phyloP scores from a whole-genome alignment of 1,140 invertebrate species.

The Zaprionus nigranus region DNA sequence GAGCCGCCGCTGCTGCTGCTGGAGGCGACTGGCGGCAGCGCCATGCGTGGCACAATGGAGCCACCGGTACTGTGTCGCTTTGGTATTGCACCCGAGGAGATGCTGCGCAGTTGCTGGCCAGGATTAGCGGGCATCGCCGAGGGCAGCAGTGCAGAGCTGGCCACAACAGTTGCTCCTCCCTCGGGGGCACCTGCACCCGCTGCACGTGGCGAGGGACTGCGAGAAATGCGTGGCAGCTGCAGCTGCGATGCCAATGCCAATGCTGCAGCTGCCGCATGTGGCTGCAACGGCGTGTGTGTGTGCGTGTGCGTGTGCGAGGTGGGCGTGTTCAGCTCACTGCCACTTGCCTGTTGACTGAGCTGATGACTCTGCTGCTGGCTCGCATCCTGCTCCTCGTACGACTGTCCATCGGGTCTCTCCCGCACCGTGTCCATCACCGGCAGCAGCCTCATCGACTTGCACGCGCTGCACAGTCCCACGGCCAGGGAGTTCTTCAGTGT shows the following conservation, averaged over 20 bases:
- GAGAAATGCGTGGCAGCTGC: constrained; percentile 51
- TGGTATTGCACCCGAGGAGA: constrained; percentile 71
- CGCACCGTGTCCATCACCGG: constrained; percentile 65
- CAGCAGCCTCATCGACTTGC: constrained; percentile 86
- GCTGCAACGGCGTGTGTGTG: not conserved
- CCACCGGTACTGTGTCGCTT: constrained; percentile 83
- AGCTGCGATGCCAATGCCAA: not conserved
- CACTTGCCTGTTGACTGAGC: constrained; percentile 13
- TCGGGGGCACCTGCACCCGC: constrained; percentile 7
- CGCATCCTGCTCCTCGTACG: constrained; percentile 63
- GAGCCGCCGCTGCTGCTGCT: constrained; percentile 22
- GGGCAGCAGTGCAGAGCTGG: constrained; percentile 5
- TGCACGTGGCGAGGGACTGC: constrained; percentile 63
- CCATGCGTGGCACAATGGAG: constrained; percentile 63
- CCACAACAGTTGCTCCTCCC: not conserved
- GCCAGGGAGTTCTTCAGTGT: constrained; percentile 93
- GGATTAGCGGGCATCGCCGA: not conserved
- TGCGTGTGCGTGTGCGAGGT: not conserved
- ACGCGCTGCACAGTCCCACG: constrained; percentile 90
- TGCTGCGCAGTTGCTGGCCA: constrained; percentile 22
- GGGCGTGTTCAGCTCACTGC: not conserved
- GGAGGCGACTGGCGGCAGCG: constrained; percentile 19
- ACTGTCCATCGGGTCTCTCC: constrained; percentile 69
- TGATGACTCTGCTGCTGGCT: not conserved
- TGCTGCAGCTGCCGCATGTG: not conserved